Evolutionary conservation across 2,113 vertebrate genomes (phyloP).

Genomic region (Myrmophylax atrothorax): DNA sequence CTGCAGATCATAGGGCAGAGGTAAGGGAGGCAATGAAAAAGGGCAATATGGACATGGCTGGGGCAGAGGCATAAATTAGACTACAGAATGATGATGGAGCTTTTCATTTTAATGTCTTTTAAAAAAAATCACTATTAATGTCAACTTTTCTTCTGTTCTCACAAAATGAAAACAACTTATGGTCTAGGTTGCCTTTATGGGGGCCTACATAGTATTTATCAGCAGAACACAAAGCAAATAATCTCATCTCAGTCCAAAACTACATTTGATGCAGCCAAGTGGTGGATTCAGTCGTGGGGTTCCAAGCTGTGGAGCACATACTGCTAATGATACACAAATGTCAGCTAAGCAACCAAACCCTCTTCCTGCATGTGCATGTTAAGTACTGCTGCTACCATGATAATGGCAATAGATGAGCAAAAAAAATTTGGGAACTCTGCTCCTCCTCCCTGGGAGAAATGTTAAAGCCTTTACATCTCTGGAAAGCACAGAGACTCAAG

Average conservation of each 20-base stretch:
- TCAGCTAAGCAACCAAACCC: background rate
- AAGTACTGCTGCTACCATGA: background rate
- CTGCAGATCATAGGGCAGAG: background rate
- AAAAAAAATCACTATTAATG: background rate
- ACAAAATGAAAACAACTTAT: background rate
- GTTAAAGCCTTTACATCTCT: background rate
- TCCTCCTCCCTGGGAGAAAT: background rate
- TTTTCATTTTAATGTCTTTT: background rate
- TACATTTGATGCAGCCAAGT: background rate
- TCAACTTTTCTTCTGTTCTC: background rate
- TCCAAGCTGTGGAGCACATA: background rate
- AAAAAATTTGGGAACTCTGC: background rate
- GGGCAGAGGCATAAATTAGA: background rate
- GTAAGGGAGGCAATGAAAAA: background rate
- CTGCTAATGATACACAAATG: background rate
- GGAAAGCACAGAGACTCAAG: background rate
- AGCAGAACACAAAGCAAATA: background rate
- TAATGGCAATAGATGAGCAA: background rate
- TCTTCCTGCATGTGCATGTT: background rate
- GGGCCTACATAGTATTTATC: background rate
- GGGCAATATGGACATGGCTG: background rate
- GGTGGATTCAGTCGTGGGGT: background rate
- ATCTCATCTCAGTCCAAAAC: background rate
- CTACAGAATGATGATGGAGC: background rate
- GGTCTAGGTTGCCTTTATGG: background rate